Evolutionary conservation across 1,140 invertebrate species (phyloP), one percentile per base, ranked within the genome.

Genomic region (Oryctes rhinoceros): DNA sequence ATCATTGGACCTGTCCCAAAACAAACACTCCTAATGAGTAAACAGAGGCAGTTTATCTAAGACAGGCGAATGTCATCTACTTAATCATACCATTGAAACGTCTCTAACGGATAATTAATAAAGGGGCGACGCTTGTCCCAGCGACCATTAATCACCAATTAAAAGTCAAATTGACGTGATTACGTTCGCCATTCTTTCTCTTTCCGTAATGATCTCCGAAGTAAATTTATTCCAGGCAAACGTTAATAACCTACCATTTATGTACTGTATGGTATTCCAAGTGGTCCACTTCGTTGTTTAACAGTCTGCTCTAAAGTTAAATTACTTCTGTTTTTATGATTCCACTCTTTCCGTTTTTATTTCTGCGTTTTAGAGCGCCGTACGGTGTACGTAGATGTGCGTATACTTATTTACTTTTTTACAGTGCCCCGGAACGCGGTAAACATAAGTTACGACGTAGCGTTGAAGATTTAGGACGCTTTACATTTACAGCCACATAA

Each of bases 1-100:
- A 83, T 83, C 80, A 83, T 82, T 83, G 82, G 81, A 83, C 81
- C 79, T 78, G 79, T 83, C 79, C 80, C 81, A 82, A 83, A 81
- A 83, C 83, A 83, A 83, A 83, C 83, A 83, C 79, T 82, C 71
- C 80, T 83, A 83, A 83, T 83, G 83, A 83, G 83, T 82, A 83
- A 82, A 82, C 83, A 82, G 79, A 74, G 78, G 76, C 80, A 82
- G 81, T 83, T 83, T 83, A 83, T 83, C 83, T 82, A 81, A 79
- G 83, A 80, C 83, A 80, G 74, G 79, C 79, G 81, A 82, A 83
- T 81, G 83, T 79, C 83, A 82, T 82, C 81, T 80, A 83, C 83
- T 83, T 83, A 83, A 83, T 83, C 81, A 83, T 82, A 67, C 78
- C 80, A 82, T 80, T 82, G 80, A 80, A 81, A 80, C 81, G 82